These are phyloP conservation scores for Drosophila repleta DNA, from an alignment of 1,140 invertebrate species.

Conservation along the genomic window DNA sequence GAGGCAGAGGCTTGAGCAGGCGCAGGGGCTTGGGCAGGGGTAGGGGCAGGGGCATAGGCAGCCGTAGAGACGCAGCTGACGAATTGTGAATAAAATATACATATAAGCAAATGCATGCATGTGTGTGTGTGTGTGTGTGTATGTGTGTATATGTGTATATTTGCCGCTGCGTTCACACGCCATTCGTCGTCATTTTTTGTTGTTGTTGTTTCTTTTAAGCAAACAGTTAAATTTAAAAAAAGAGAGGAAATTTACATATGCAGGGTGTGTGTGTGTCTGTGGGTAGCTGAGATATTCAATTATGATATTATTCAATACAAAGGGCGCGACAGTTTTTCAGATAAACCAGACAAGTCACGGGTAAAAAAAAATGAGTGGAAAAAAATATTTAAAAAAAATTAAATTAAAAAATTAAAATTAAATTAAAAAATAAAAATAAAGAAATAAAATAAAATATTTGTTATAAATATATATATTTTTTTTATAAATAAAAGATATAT, in stretches of 20 bases:
- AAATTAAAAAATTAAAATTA: not conserved
- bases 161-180: constrained; percentile 80
- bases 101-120: constrained; percentile 16
- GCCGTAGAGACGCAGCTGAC: constrained; percentile 68
- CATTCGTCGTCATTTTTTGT: constrained; percentile 69
- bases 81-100: constrained; percentile 75
- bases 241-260: constrained; percentile 72
- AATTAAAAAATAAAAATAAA: constrained; percentile 6
- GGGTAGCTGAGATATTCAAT: constrained; percentile 74
- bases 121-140: constrained; percentile 48
- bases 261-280: constrained; percentile 42
- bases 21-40: constrained; percentile 32
- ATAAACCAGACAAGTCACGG: constrained; percentile 55
- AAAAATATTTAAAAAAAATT: constrained; percentile 7
- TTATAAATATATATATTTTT: too few species aligned
- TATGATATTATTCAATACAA: constrained; percentile 71
- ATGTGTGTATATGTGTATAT: constrained; percentile 48
- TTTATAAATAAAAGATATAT: too few species aligned
- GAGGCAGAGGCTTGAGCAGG: not conserved
- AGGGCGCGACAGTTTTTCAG: constrained; percentile 66
- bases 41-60: constrained; percentile 2
- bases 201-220: constrained; percentile 62
- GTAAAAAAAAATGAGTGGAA: too few species aligned
- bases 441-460: not conserved
- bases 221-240: constrained; percentile 83